Percentiles rank a stretch among this genome's conserved stretches.
Evolutionary conservation across 2,888 invertebrate species (phyloP).

Genomic region (Cristatella mucedo): DNA sequence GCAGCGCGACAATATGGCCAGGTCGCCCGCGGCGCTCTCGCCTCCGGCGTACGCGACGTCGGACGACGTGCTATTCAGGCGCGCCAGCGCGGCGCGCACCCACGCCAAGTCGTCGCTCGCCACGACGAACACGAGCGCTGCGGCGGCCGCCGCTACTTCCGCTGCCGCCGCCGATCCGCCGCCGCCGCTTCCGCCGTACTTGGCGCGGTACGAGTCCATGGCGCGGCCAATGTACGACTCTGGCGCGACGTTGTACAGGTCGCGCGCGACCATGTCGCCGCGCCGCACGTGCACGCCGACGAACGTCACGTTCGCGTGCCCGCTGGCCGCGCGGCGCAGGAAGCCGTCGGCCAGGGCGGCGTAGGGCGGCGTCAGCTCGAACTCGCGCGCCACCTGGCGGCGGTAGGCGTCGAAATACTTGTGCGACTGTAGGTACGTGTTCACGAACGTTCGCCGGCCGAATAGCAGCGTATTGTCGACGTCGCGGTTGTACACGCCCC

Average conservation of each 20-base stretch:
- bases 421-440: constrained; percentile 24
- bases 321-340: no score
- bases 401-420: constrained; percentile 19
- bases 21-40: constrained; percentile 25
- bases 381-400: constrained; percentile 16
- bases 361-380: no score
- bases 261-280: constrained; percentile 33
- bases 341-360: no score
- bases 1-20: constrained; percentile 28
- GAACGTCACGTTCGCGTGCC: constrained; percentile 14
- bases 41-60: constrained; percentile 16
- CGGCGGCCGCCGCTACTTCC: no score
- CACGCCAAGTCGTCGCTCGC: no score
- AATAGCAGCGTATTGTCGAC: constrained; percentile 12
- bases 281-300: constrained; percentile 36
- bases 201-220: constrained; percentile 22
- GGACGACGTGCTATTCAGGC: no score
- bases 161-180: no score
- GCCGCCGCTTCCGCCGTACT: constrained; percentile 16
- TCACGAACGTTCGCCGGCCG: constrained; percentile 13
- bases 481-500: no score
- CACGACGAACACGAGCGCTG: no score
- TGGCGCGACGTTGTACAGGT: constrained; percentile 32
- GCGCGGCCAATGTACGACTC: constrained; percentile 26
- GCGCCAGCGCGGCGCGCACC: no score